A percentile compares a stretch with the other conserved stretches of the same genome.
Conservation (phyloP, 2,113 vertebrate genomes). For the Mormoops blainvillei region DNA sequence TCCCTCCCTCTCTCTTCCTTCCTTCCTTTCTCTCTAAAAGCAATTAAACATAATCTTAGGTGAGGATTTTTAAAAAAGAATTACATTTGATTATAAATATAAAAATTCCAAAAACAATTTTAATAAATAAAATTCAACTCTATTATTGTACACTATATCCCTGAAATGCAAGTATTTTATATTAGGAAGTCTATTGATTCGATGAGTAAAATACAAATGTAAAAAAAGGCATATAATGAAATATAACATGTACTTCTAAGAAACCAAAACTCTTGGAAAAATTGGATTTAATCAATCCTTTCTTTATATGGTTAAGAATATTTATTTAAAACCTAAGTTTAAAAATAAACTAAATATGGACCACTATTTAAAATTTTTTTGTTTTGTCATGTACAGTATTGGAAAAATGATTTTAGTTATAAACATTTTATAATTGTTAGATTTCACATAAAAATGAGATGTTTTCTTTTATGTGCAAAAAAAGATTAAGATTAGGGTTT, state of each 20-base stretch:
- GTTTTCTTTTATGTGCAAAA: neutral
- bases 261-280: neutral
- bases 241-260: neutral
- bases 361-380: neutral
- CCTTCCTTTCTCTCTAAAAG: too few relatives aligned
- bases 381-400: neutral
- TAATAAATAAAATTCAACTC: neutral
- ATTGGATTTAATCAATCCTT: neutral
- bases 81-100: neutral
- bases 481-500: neutral
- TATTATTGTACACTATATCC: neutral
- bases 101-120: neutral
- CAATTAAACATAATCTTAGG: too few relatives aligned
- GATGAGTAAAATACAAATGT: neutral
- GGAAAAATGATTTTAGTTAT: neutral
- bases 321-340: conserved; percentile 1
- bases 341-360: neutral
- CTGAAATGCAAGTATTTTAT: neutral
- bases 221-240: neutral
- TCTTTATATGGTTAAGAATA: neutral
- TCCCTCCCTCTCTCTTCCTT: too few relatives aligned
- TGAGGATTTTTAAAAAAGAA: too few relatives aligned
- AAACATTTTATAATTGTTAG: neutral
- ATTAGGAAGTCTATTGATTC: neutral
- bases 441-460: neutral